A percentile compares a stretch with the other conserved stretches of the same genome.
Evolutionary conservation across 2,113 vertebrate genomes (phyloP).

Genomic region (Cyphomyrus plagiostoma): DNA sequence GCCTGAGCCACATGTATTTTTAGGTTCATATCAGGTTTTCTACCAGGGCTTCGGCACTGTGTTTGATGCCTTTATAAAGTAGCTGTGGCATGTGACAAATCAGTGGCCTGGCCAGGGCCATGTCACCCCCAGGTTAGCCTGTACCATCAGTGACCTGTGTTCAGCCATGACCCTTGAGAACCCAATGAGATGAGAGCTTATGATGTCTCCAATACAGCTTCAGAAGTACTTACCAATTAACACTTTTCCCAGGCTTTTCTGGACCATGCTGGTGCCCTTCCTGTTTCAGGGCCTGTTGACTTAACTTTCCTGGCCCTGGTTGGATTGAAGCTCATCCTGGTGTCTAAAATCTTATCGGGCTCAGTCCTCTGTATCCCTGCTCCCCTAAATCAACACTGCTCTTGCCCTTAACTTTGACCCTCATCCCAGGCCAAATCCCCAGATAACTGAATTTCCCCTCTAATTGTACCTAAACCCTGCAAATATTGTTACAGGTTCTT

Average conservation of each 20-base stretch:
- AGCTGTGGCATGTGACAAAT: neutral
- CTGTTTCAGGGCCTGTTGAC: slow-evolving; percentile 6
- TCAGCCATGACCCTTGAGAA: neutral
- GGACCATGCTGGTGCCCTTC: neutral
- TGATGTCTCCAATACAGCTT: neutral
- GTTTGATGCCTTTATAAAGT: neutral
- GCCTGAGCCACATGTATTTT: neutral
- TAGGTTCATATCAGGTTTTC: neutral
- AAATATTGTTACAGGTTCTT: slow-evolving; percentile 78
- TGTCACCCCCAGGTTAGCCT: neutral
- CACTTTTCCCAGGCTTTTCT: neutral
- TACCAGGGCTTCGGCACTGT: neutral
- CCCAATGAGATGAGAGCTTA: neutral
- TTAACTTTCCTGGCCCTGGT: slow-evolving; percentile 2
- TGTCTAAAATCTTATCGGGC: slow-evolving; percentile 47
- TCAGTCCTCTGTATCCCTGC: slow-evolving; percentile 50
- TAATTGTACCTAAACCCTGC: slow-evolving; percentile 60
- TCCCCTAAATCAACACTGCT: slow-evolving; percentile 53
- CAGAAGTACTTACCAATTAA: neutral
- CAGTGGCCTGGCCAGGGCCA: neutral
- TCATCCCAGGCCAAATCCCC: slow-evolving; percentile 63
- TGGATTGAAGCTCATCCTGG: slow-evolving; percentile 33
- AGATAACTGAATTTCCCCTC: slow-evolving; percentile 80
- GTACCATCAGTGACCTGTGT: neutral
- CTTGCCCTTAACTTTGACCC: slow-evolving; percentile 70